These are phyloP conservation scores for Drosophila pallidifrons DNA, from an alignment of 1,140 invertebrate genomes.

Conservation along the genomic window DNA sequence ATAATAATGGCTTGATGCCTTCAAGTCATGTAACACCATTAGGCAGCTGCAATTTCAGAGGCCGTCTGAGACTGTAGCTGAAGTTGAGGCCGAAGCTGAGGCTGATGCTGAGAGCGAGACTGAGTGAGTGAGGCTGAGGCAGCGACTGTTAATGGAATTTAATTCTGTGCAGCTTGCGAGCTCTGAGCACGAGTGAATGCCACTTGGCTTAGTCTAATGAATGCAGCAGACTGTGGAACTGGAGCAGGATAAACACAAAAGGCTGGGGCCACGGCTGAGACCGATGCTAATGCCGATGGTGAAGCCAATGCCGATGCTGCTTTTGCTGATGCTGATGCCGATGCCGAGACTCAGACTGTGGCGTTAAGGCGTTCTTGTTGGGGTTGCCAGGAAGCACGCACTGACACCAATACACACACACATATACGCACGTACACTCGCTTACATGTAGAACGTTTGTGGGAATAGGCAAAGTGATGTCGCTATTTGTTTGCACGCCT, in stretches of 20 bases:
- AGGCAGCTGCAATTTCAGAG: constrained; percentile 39
- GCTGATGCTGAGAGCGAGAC: background rate
- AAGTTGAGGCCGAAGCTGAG: background rate
- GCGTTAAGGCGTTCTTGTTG: constrained; percentile 12
- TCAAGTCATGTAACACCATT: constrained; percentile 73
- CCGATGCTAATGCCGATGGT: constrained; percentile 16
- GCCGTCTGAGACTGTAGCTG: background rate
- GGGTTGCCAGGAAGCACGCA: constrained; percentile 58
- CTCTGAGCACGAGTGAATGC: constrained; percentile 29
- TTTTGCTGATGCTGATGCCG: constrained; percentile 1
- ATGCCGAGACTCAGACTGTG: background rate
- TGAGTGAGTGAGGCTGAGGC: background rate
- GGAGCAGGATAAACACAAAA: constrained; percentile 73
- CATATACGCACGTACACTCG: background rate
- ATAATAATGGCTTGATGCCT: constrained; percentile 60
- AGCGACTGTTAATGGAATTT: constrained; percentile 75
- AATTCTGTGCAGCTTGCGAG: constrained; percentile 49
- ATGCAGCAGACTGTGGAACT: constrained; percentile 79
- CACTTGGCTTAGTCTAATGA: constrained; percentile 79
- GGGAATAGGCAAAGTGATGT: constrained; percentile 50
- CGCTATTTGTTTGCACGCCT: constrained; percentile 47
- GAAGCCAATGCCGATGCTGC: background rate
- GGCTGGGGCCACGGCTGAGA: constrained; percentile 28
- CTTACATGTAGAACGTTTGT: constrained; percentile 28
- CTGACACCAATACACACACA: constrained; percentile 49